Percentiles rank a stretch among this genome's conserved stretches.
Evolutionary conservation across 2,797 vertebrate genomes (phyloP).

Genomic region (Lacerta viridis): DNA sequence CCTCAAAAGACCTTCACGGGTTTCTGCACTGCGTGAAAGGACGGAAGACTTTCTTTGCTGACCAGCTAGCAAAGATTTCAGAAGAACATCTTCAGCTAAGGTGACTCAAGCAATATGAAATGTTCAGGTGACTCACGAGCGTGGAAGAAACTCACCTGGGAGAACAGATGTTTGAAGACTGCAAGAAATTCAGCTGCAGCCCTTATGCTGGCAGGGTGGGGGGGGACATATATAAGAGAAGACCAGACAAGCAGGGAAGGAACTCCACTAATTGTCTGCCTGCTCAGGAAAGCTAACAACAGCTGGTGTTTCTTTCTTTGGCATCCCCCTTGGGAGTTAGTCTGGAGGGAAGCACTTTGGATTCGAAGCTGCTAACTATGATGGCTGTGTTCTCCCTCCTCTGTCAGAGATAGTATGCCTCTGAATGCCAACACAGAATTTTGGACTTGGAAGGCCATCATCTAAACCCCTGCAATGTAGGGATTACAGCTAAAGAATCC

Average conservation of each 20-base stretch:
- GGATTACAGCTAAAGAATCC: no score
- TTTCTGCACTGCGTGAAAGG: no score
- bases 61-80: background rate
- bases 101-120: background rate
- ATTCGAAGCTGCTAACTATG: background rate
- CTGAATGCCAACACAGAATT: no score
- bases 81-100: background rate
- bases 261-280: background rate
- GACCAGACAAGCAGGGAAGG: background rate
- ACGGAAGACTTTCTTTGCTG: background rate
- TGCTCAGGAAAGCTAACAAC: slow-evolving; percentile 8
- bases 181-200: background rate
- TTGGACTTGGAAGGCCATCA: no score
- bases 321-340: background rate
- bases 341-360: background rate
- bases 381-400: no score
- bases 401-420: no score
- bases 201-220: no score
- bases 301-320: background rate
- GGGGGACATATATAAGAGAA: no score
- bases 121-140: no score
- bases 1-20: no score
- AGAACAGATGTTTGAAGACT: background rate
- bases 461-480: no score
- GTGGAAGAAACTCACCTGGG: background rate